Conservation (phyloP, 1,140 invertebrate species). For the Aplysia californica region DNA sequence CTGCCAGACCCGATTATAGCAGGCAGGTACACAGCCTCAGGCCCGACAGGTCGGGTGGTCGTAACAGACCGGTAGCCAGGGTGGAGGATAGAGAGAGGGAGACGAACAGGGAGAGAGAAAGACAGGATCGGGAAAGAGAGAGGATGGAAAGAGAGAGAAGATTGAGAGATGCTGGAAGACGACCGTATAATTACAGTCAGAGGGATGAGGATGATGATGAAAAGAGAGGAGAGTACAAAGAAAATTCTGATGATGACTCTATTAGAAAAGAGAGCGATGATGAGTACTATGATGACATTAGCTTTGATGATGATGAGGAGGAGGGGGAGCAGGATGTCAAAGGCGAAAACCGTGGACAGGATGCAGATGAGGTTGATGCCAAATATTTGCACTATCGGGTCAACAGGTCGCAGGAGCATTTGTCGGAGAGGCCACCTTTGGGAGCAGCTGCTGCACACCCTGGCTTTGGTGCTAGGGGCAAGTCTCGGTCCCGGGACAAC, state of each 20-base stretch:
- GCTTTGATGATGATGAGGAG: constrained; percentile 25
- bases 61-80: neutral
- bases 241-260: constrained; percentile 12
- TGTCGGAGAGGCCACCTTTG: neutral
- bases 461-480: neutral
- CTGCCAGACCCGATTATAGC: neutral
- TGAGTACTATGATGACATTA: constrained; percentile 13
- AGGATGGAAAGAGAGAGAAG: constrained; percentile 1
- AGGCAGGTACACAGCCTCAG: constrained; percentile 9
- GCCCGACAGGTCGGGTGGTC: neutral
- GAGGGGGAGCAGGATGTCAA: neutral
- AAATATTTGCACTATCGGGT: neutral
- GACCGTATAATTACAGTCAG: neutral
- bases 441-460: neutral
- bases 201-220: neutral
- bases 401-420: constrained; percentile 2
- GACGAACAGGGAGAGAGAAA: neutral
- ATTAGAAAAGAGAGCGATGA: constrained; percentile 14
- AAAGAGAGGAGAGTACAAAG: neutral
- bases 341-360: neutral
- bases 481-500: neutral
- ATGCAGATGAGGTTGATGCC: constrained; percentile 3
- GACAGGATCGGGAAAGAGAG: neutral
- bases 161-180: too few species aligned
- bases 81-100: neutral